Evolutionary conservation across 2,888 invertebrate species (phyloP), one percentile per base, ranked within the genome.

Genomic region (Mylabris sibirica): DNA sequence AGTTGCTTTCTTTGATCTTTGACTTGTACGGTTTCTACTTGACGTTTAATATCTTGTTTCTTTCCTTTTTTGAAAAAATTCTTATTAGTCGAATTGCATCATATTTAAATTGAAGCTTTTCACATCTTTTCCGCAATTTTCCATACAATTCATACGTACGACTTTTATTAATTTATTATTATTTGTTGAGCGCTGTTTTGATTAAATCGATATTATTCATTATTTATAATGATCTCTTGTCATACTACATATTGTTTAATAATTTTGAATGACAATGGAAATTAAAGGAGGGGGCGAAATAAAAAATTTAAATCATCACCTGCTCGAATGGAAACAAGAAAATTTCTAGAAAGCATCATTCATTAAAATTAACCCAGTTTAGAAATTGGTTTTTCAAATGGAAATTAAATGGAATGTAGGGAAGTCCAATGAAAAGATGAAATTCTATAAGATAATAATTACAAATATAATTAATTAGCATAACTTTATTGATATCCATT

Each of bases 351-450:
- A 53, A 22, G 17, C 20, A 53, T 20, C 0, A 20, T 53, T 53
- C 20, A 53, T 53, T 11, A 53, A 8, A 6, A 53, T 53, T 53
- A 53, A 53, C 22, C 49, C 49, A 53, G 22, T 53, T 53, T 53
- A 22, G 49, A 53, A 22, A 22, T 22, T 11, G 22, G 49, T 20
- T 49, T 49, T 49, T 9, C 17, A 20, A 49, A 9, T 20, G 20
- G 8, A 49, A 49, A 20, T 1, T 17, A 20, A 49, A 41, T 38
- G 14, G 38, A 8, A 14, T 11, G 3, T 6, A 1, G 38, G n/a
- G 0, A n/a, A 14, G 2, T 41, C 14, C 41, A n/a, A n/a, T 41
- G 14, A 41, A 41, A 41, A 41, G 41, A 41, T 41, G 41, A 14
- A 41, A 41, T 41, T 41, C n/a, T 3, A 41, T 41, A 14, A 41